Evolutionary conservation across 2,113 vertebrate species (phyloP).

Genomic region (Antidorcas marsupialis): DNA sequence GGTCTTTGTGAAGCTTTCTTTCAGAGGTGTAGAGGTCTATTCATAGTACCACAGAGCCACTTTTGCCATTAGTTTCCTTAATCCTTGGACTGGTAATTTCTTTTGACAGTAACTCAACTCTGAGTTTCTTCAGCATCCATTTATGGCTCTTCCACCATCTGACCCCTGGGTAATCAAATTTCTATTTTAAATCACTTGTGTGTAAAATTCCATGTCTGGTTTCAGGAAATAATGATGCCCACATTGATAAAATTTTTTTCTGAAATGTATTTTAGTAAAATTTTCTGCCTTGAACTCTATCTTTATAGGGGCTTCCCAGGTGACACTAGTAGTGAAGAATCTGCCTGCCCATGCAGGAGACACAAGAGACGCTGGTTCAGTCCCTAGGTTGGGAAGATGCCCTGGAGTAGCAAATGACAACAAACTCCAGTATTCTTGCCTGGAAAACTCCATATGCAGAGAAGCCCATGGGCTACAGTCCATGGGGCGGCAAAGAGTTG

Average conservation of each 20-base stretch:
- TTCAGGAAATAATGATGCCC: not conserved
- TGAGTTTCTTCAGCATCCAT: not conserved
- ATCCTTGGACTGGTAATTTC: not conserved
- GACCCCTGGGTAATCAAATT: not conserved
- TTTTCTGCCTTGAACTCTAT: not conserved
- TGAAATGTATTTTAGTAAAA: not conserved
- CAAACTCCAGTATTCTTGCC: not conserved
- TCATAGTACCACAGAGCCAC: rapidly evolving
- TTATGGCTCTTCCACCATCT: not conserved
- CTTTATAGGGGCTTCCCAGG: not conserved
- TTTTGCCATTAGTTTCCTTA: not conserved
- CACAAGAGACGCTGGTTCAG: not conserved
- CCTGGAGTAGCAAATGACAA: not conserved
- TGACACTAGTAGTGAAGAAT: not conserved
- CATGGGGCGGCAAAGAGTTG: not conserved
- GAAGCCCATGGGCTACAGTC: not conserved
- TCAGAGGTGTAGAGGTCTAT: not conserved
- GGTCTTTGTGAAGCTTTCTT: not conserved
- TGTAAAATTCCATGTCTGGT: not conserved
- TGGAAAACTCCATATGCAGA: not conserved
- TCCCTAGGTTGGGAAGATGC: not conserved
- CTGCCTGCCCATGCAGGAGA: not conserved
- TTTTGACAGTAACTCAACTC: not conserved
- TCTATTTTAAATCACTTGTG: not conserved
- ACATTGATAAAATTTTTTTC: not conserved